Evolutionary conservation across 1,140 invertebrate species (phyloP), one percentile per base, ranked within the genome.

Genomic region (Yoshiicerus persimilis): DNA sequence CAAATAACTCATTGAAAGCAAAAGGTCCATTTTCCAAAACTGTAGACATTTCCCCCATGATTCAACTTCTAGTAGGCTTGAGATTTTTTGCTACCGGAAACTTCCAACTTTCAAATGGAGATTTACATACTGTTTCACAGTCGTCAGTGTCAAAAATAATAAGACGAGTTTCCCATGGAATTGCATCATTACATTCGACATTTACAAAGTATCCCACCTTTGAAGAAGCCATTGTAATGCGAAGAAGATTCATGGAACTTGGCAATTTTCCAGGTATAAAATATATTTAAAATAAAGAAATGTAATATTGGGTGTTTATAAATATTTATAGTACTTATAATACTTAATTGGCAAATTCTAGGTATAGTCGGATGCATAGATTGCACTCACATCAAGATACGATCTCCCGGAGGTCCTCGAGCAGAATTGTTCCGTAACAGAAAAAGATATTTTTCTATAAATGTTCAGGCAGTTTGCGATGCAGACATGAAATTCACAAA

Each of bases 371-470:
- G 89, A 16, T 86, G 89, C 4, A 88, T 88, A 25, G 91, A 92
- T 83, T 91, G 91, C 83, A 91, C 91, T 4, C 91, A 92, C 75
- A 85, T 92, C 0, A 70, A 70, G 27, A 92, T 92, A 20, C 64
- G 34, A 30, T 84, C 25, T 1, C 89, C 88, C 25, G 90, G 91
- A 64, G 90, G 90, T 77, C 86, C 89, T n/a, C 87, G 90, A 77
- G 90, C 90, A 30, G 90, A 92, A 84, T 64, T 90, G 8, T 92
- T 91, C 84, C 16, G 88, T n/a, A 91, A 91, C 56, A 47, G 91
- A n/a, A 91, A 91, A 85, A 87, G 89, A 6, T 83, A 39, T 38
- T 89, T 90, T 38, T 90, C 90, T 23, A 87, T 91, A 4, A 90
- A 90, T 70, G 87, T 91, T 16, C 91, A 91, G 66, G 90, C 87